Conservation (phyloP, 2,797 vertebrate species). For the Bothrops alternatus region DNA sequence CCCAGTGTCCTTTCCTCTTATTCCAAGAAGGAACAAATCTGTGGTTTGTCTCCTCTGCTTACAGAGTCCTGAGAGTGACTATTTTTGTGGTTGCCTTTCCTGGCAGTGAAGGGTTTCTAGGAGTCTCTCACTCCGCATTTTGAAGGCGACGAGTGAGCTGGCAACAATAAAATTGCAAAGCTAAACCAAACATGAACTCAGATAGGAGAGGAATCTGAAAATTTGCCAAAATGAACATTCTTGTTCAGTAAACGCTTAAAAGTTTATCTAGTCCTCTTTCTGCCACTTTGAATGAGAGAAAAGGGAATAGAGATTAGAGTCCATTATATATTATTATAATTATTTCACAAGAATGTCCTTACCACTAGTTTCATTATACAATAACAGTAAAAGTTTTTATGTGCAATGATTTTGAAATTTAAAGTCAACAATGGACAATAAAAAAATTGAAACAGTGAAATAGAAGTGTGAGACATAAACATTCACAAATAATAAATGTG, state of each 20-base stretch:
- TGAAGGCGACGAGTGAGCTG: constrained; percentile 55
- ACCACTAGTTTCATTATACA: not conserved
- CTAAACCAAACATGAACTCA: constrained; percentile 45
- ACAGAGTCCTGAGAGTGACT: constrained; percentile 48
- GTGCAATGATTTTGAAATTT: too few species aligned
- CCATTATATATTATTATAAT: not conserved
- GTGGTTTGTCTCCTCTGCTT: constrained; percentile 54
- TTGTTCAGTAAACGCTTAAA: not conserved
- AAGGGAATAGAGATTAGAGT: not conserved
- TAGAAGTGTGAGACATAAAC: not conserved
- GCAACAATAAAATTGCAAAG: not conserved
- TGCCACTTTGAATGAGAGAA: not conserved
- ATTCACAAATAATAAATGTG: not conserved
- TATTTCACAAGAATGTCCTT: not conserved
- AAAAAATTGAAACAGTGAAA: not conserved
- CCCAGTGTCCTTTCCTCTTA: constrained; percentile 27
- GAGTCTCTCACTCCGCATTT: constrained; percentile 46
- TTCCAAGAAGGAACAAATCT: constrained; percentile 44
- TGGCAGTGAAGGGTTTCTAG: constrained; percentile 61
- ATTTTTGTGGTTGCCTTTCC: constrained; percentile 66
- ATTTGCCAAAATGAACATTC: not conserved
- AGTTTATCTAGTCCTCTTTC: not conserved
- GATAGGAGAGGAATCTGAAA: not conserved
- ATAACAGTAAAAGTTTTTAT: not conserved
- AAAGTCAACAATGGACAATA: not conserved